Evolutionary conservation across 92 coral and sea anemone species (phyloP).

Genomic region (Porites evermanni): DNA sequence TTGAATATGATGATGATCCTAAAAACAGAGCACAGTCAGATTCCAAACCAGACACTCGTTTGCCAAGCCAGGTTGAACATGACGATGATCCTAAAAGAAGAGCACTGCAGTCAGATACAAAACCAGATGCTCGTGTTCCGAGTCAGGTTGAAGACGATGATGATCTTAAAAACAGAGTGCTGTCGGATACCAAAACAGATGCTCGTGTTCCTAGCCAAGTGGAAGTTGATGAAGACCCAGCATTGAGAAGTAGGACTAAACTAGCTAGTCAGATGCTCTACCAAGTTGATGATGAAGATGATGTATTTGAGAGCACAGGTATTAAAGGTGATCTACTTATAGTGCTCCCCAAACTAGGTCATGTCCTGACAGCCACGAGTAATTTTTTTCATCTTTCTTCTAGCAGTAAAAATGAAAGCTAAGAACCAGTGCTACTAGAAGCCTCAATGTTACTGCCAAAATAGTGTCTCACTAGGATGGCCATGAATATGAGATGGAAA

Average conservation of each 20-base stretch:
- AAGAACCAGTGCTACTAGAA: no score
- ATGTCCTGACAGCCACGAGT: not conserved
- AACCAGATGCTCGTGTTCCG: not conserved
- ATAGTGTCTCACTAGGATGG: no score
- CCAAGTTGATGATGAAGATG: conserved; percentile 28
- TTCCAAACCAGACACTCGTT: not conserved
- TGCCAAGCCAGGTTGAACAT: not conserved
- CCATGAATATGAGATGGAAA: no score
- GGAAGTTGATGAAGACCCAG: not conserved
- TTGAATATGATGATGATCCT: not conserved
- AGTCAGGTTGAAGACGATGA: conserved; percentile 20
- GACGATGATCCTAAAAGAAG: not conserved
- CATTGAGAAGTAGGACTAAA: not conserved
- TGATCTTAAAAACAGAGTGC: no score
- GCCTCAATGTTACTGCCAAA: no score
- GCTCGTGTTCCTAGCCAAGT: no score
- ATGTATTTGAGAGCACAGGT: conserved; percentile 34
- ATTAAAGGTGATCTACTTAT: not conserved
- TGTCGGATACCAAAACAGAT: no score
- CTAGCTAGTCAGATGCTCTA: not conserved
- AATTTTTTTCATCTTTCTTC: no score
- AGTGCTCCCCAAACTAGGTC: not conserved
- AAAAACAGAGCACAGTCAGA: not conserved
- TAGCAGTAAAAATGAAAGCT: no score
- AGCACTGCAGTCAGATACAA: not conserved